Evolutionary conservation across 2,113 vertebrate genomes (phyloP).

Genomic region (Merops nubicus): DNA sequence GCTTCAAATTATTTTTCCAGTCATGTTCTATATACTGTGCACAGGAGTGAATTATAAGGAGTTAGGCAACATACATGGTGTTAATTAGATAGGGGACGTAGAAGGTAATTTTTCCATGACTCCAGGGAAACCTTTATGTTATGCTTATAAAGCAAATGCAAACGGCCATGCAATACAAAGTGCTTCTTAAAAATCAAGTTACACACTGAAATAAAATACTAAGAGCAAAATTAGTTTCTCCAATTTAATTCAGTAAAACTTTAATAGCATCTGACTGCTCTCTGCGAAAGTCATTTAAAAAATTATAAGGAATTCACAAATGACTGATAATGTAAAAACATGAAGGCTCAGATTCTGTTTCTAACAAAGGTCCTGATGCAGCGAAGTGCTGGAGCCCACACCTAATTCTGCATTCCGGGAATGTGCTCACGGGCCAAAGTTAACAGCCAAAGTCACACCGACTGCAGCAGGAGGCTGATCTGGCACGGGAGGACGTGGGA

Average conservation of each 20-base stretch:
- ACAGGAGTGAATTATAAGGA: constrained; percentile 69
- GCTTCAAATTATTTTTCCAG: constrained; percentile 71
- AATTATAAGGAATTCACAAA: constrained; percentile 51
- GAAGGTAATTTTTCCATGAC: constrained; percentile 68
- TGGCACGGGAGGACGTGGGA: not conserved
- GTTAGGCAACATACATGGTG: constrained; percentile 67
- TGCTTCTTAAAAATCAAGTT: constrained; percentile 65
- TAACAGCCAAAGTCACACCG: constrained; percentile 24
- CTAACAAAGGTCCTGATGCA: constrained; percentile 17
- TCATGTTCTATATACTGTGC: constrained; percentile 46
- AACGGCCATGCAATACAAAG: constrained; percentile 35
- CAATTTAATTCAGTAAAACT: constrained; percentile 61
- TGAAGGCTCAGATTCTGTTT: not conserved
- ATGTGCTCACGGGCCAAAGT: not conserved
- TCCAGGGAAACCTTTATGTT: constrained; percentile 68
- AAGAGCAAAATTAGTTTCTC: constrained; percentile 65
- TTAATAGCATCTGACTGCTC: constrained; percentile 60
- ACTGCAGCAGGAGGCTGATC: constrained; percentile 36
- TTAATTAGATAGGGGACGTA: constrained; percentile 72
- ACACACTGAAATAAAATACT: constrained; percentile 60
- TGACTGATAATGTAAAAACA: constrained; percentile 49
- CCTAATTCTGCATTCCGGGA: not conserved
- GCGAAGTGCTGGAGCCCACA: not conserved
- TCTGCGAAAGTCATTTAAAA: constrained; percentile 63
- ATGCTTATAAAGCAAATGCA: constrained; percentile 64